Base-by-base conservation (phyloP, 2,797 vertebrate genomes). In the Prunella strophiata region DNA sequence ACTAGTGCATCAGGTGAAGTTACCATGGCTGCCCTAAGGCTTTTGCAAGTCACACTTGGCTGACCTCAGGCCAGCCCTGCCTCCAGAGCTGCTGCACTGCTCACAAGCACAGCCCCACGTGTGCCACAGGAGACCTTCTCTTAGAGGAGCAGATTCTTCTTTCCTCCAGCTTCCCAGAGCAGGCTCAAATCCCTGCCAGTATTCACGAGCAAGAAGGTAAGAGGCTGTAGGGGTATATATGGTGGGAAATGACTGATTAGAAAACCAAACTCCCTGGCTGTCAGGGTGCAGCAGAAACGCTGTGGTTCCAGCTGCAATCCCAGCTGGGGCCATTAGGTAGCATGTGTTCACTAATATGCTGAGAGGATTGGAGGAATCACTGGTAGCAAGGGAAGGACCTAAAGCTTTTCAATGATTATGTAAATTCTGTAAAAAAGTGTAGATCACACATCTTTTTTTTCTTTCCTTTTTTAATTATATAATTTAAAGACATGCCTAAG, bases 101-200 rank as follows among this genome's bases (percentile, higher is more conserved):
- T 85, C 30, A 11, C 7, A 3, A 12, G 19, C 0, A 4, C 34
- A 21, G 13, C 7, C 29, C 45, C 7, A 1, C 30, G 10, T 52
- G 50, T 81, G 48, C 58, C 0, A 2, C 55, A 43, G 76, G 72
- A 83, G 38, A 40, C 45, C 30, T 59, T 40, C 84, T 47, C 59
- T 91, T 73, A 42, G 50, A 77, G 30, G 17, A 55, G 13, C 48
- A 45, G 29, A 34, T 89, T 59, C 29, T 77, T 85, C 66, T 11
- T 88, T 38, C 20, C 19, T 79, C n/a, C 43, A 47, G n/a, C 51
- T 75, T 91, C 40, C 59, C 11, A 36, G 42, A 30, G n/a, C 8
- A 38, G 43, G 43, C 51, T 88, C 34, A 62, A 59, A 67, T n/a
- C 27, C 12, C 48, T 67, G 32, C 22, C 3, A 1, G 2, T 62